Conservation (phyloP, 2,113 vertebrate species). For the Helogale parvula region DNA sequence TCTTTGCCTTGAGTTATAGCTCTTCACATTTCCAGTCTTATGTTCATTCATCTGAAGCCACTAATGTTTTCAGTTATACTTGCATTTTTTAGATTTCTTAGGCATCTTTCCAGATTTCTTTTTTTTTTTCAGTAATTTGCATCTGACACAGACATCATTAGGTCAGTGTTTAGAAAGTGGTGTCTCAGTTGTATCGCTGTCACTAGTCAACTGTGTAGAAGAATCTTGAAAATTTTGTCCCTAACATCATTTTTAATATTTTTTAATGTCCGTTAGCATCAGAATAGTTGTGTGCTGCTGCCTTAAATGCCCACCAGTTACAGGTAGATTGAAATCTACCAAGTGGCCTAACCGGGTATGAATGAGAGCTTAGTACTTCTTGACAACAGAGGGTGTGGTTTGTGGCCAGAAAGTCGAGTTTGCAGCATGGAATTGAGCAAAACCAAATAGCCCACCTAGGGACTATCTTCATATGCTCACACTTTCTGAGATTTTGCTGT, state of each 20-base stretch:
- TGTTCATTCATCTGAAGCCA: background rate
- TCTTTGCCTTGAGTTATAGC: background rate
- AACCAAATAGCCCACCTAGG: background rate
- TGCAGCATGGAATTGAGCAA: background rate
- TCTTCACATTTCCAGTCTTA: background rate
- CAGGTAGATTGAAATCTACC: background rate
- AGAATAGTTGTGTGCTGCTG: background rate
- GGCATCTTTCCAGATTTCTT: background rate
- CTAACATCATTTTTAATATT: background rate
- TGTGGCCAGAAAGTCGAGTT: background rate
- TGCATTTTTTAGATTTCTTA: background rate
- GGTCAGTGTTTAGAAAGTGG: background rate
- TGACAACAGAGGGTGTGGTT: background rate
- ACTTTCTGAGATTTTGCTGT: background rate
- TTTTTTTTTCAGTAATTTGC: background rate
- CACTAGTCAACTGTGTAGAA: background rate
- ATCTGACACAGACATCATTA: background rate
- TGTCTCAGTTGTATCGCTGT: background rate
- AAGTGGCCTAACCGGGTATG: background rate
- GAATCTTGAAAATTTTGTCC: conserved; percentile 22
- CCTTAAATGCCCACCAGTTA: background rate
- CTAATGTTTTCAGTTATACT: background rate
- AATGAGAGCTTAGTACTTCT: background rate
- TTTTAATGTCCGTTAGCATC: background rate
- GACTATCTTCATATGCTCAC: background rate